Conservation (phyloP, 1,140 invertebrate genomes). For the Eupristina koningsbergeri region DNA sequence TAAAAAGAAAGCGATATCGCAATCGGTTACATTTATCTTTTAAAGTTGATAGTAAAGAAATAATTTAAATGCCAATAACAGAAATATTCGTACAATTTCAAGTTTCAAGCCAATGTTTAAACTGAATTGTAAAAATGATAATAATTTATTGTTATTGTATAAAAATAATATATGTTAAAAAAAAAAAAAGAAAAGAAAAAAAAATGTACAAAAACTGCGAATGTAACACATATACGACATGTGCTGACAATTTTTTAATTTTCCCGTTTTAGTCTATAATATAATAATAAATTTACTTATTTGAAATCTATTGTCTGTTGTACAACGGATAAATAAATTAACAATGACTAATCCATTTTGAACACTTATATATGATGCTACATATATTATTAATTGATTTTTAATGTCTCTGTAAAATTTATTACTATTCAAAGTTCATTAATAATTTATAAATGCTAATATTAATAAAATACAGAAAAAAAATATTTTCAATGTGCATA, state of each 20-base stretch:
- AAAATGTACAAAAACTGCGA: too few relatives aligned
- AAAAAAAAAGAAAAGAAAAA: not conserved
- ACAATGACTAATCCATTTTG: too few relatives aligned
- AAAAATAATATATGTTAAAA: too few relatives aligned
- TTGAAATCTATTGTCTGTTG: too few relatives aligned
- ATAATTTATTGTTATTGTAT: not conserved
- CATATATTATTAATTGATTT: too few relatives aligned
- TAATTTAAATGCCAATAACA: not conserved
- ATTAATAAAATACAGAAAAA: not conserved
- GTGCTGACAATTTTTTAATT: not conserved
- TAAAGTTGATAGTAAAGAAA: not conserved
- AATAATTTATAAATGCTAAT: not conserved
- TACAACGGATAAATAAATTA: too few relatives aligned
- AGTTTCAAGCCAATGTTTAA: not conserved
- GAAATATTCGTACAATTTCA: not conserved
- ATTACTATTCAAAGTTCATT: not conserved
- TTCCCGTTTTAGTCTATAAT: not conserved
- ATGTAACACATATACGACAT: too few relatives aligned
- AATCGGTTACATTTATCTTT: not conserved
- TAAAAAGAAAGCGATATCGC: not conserved
- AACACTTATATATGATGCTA: too few relatives aligned
- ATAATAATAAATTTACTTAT: too few relatives aligned
- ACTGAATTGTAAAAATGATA: not conserved
- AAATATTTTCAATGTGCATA: not conserved
- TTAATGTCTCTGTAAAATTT: too few relatives aligned